Evolutionary conservation across 2,888 invertebrate genomes (phyloP).

Genomic region (Tipula confusa): DNA sequence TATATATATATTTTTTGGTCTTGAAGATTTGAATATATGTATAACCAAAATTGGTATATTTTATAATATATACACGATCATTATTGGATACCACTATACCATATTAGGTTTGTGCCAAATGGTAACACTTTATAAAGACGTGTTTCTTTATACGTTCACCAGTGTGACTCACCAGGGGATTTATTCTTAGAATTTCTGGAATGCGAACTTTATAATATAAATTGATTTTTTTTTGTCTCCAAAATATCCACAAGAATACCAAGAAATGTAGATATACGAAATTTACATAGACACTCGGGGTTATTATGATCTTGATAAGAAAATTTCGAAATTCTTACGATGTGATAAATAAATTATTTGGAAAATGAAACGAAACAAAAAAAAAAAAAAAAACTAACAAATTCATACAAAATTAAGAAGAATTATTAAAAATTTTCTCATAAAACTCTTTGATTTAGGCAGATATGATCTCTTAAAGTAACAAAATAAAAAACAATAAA

Average conservation of each 20-base stretch:
- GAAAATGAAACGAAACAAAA: background rate
- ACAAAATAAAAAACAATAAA: background rate
- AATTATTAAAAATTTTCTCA: conserved; percentile 17
- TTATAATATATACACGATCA: background rate
- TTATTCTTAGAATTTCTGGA: background rate
- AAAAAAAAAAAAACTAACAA: too few relatives aligned
- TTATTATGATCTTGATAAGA: background rate
- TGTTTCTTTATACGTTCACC: background rate
- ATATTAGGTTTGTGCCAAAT: background rate
- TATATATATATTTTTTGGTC: background rate
- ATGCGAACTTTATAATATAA: background rate
- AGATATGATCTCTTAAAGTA: background rate
- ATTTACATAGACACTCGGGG: background rate
- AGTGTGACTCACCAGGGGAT: background rate
- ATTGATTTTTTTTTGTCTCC: background rate
- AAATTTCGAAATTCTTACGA: background rate
- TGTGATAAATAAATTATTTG: conserved; percentile 12
- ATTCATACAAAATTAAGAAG: background rate
- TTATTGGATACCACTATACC: background rate
- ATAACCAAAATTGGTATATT: background rate
- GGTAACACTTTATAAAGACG: background rate
- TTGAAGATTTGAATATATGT: background rate
- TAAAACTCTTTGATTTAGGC: background rate
- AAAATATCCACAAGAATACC: background rate
- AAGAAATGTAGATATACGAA: background rate